Percentiles rank a stretch among this genome's conserved stretches.
phyloP scores from a whole-genome alignment of 2,888 invertebrate genomes.

The Ptychoptera contaminata region DNA sequence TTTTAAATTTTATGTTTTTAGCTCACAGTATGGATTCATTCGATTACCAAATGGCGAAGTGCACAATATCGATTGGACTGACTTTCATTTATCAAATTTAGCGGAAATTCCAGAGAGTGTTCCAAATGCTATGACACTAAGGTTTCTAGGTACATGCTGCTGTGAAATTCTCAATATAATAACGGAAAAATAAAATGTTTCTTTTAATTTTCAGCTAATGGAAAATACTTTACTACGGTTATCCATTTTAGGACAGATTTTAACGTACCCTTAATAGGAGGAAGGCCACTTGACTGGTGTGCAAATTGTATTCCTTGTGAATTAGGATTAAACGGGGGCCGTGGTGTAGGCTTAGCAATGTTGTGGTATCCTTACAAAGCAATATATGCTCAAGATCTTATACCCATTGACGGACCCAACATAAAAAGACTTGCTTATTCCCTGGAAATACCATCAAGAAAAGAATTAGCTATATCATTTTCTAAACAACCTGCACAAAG shows the following conservation, averaged over 20 bases:
- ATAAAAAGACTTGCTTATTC: constrained; percentile 22
- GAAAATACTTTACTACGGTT: constrained; percentile 13
- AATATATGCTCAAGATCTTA: constrained; percentile 4
- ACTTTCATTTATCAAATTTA: constrained; percentile 34
- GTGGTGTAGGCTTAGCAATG: constrained; percentile 27
- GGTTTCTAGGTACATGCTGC: constrained; percentile 33
- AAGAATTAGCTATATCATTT: constrained; percentile 31
- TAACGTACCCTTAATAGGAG: constrained; percentile 16
- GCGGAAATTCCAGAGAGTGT: constrained; percentile 29
- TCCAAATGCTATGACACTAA: constrained; percentile 34
- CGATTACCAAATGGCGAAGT: constrained; percentile 31
- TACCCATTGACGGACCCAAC: not conserved
- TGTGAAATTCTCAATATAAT: not conserved
- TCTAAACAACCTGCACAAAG: constrained; percentile 35
- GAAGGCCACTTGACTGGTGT: constrained; percentile 20
- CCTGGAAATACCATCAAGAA: constrained; percentile 12
- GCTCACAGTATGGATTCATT: constrained; percentile 38
- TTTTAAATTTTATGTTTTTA: constrained; percentile 17
- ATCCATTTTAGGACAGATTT: constrained; percentile 13
- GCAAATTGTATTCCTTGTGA: constrained; percentile 15
- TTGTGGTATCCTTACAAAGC: constrained; percentile 24
- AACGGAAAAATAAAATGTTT: constrained; percentile 7
- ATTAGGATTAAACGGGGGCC: constrained; percentile 20
- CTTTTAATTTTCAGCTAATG: constrained; percentile 13
- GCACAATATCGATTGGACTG: constrained; percentile 30